Evolutionary conservation across 2,797 vertebrate genomes (phyloP).

Genomic region (Myotis daubentonii): DNA sequence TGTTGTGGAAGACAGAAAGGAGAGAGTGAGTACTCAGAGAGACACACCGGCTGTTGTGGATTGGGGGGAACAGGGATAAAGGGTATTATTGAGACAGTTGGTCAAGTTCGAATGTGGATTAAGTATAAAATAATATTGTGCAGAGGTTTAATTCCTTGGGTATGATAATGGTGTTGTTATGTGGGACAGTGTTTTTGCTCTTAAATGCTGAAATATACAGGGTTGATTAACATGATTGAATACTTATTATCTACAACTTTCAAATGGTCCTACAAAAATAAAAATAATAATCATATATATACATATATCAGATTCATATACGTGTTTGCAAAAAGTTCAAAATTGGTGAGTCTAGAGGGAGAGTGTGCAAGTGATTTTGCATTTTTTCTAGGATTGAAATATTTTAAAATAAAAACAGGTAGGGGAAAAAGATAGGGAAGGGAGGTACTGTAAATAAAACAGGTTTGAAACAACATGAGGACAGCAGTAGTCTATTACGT

Average conservation of each 20-base stretch:
- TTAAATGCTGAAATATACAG: not conserved
- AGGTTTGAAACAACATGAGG: not conserved
- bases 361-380: not conserved
- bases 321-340: not conserved
- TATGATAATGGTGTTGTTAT: not conserved
- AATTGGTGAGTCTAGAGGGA: not conserved
- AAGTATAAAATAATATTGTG: not conserved
- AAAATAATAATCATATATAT: not conserved
- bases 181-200: not conserved
- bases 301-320: not conserved
- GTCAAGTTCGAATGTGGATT: not conserved
- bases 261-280: not conserved
- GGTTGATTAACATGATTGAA: not conserved
- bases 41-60: not conserved
- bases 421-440: not conserved
- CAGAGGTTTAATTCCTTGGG: too few species aligned
- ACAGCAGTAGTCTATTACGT: not conserved
- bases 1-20: not conserved
- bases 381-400: not conserved
- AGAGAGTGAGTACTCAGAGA: not conserved
- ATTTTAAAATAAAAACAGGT: not conserved
- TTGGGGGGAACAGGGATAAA: too few species aligned
- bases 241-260: not conserved
- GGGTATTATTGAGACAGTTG: not conserved
- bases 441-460: not conserved